Evolutionary conservation across 2,113 vertebrate genomes (phyloP).

Genomic region (Ptyas mucosa): DNA sequence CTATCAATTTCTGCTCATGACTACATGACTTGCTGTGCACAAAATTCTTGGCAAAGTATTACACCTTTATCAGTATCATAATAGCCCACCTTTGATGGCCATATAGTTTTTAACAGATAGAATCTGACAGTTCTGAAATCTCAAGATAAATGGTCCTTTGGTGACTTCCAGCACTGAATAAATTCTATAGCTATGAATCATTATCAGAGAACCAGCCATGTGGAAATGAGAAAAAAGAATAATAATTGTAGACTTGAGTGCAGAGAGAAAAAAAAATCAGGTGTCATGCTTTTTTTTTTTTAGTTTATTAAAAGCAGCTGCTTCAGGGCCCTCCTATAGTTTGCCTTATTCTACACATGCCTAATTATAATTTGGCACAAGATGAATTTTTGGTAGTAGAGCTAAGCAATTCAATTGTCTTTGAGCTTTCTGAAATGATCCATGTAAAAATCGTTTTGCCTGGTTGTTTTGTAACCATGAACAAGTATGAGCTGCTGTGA

Average conservation of each 20-base stretch:
- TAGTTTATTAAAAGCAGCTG: constrained; percentile 44
- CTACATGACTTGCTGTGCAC: neutral
- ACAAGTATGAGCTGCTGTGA: neutral
- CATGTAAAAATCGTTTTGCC: neutral
- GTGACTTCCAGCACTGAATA: constrained; percentile 24
- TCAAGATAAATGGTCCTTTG: constrained; percentile 28
- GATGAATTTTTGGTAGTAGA: constrained; percentile 28
- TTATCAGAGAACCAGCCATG: constrained; percentile 41
- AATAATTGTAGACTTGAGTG: constrained; percentile 21
- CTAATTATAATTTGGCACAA: constrained; percentile 19
- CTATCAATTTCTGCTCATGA: neutral
- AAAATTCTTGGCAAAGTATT: neutral
- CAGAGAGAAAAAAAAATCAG: constrained; percentile 32
- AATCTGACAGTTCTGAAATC: constrained; percentile 12
- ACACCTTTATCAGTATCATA: neutral
- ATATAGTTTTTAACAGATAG: neutral
- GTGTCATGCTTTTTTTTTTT: constrained; percentile 30
- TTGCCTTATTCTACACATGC: constrained; percentile 42
- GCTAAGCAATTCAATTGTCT: neutral
- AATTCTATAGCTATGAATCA: constrained; percentile 42
- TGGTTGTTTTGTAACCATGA: neutral
- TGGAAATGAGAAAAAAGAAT: constrained; percentile 53
- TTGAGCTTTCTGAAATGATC: neutral
- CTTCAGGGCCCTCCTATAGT: constrained; percentile 31
- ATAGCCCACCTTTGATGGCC: neutral